A percentile compares a stretch with the other conserved stretches of the same genome.
Conservation (phyloP, 2,888 invertebrate species). For the Sicus ferrugineus region DNA sequence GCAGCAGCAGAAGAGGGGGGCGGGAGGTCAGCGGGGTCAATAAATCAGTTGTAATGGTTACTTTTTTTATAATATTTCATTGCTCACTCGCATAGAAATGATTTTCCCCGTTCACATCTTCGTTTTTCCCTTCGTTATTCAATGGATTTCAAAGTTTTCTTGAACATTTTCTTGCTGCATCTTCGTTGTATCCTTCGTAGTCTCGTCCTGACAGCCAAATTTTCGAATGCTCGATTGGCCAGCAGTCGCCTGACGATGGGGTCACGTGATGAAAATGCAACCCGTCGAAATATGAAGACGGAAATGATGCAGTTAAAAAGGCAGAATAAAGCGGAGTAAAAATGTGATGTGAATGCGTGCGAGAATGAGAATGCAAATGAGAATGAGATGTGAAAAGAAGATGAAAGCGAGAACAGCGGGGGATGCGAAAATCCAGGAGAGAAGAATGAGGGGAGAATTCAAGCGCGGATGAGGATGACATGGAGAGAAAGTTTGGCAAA, state of each 20-base stretch:
- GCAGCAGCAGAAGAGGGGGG: background rate
- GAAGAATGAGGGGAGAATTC: no score
- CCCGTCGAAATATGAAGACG: background rate
- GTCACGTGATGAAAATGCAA: constrained; percentile 27
- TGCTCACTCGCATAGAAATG: background rate
- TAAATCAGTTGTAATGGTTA: background rate
- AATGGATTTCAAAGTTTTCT: constrained; percentile 1
- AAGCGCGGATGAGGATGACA: no score
- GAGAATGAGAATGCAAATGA: no score
- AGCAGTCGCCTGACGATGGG: constrained; percentile 35
- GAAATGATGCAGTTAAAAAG: background rate
- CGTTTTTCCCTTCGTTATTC: background rate
- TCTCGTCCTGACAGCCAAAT: background rate
- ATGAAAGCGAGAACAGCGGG: background rate
- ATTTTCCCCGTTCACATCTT: background rate
- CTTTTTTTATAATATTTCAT: background rate
- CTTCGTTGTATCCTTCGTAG: background rate
- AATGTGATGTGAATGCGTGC: background rate
- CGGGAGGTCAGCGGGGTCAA: background rate
- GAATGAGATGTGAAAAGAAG: background rate
- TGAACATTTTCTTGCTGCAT: background rate
- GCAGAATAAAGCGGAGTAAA: constrained; percentile 6
- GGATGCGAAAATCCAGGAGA: background rate
- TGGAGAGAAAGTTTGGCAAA: no score
- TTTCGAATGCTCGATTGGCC: constrained; percentile 32